Conservation (phyloP, 92 coral and sea anemone species). For the Heliopora coerulea region DNA sequence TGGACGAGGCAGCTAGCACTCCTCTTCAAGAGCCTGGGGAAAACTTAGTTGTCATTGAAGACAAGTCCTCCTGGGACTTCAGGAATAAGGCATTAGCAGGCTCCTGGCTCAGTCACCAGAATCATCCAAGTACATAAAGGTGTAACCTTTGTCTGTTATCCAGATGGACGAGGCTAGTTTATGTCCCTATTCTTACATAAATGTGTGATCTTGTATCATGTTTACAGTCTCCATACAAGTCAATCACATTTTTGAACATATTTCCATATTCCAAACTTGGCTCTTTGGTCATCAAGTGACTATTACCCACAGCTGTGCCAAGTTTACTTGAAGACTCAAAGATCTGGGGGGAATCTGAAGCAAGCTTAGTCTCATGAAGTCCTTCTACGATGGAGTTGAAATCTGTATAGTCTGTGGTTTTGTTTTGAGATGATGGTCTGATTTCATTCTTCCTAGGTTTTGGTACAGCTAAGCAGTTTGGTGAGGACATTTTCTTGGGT, state of each 20-base stretch:
- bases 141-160: too few species aligned
- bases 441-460: background rate
- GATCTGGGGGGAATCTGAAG: background rate
- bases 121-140: too few species aligned
- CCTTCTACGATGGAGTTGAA: background rate
- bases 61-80: too few species aligned
- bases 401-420: background rate
- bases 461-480: background rate
- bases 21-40: too few species aligned
- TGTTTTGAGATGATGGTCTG: background rate
- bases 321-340: background rate
- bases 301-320: background rate
- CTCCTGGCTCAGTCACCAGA: too few species aligned
- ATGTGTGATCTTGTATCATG: slow-evolving; percentile 1
- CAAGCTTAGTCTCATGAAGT: background rate
- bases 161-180: too few species aligned
- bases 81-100: too few species aligned
- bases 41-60: too few species aligned
- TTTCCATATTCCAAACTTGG: slow-evolving; percentile 11
- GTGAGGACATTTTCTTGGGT: background rate
- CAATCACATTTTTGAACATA: slow-evolving; percentile 18
- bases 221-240: slow-evolving; percentile 15
- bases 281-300: background rate
- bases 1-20: too few species aligned
- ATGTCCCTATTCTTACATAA: background rate